Conservation (phyloP, 2,113 vertebrate genomes). For the Xerus inauris region DNA sequence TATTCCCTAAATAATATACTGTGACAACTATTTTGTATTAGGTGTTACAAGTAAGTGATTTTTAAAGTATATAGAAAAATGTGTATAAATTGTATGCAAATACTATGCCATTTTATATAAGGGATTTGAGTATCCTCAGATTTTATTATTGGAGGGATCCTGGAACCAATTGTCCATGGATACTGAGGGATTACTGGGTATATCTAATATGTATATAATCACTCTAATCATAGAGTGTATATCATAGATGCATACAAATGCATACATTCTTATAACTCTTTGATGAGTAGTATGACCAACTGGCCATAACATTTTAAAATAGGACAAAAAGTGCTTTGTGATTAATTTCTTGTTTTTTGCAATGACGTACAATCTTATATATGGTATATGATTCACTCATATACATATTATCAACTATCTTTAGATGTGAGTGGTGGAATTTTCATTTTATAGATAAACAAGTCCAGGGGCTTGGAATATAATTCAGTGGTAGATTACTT, state of each 20-base stretch:
- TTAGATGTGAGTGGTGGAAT: background rate
- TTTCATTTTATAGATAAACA: slow-evolving; percentile 35
- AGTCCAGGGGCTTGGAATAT: background rate
- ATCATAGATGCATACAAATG: background rate
- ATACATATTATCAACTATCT: background rate
- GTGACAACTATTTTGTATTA: background rate
- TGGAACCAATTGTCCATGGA: background rate
- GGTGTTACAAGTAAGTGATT: background rate
- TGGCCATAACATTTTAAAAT: slow-evolving; percentile 15
- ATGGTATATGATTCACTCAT: background rate
- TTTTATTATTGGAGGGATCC: background rate
- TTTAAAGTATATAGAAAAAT: background rate
- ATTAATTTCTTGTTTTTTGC: slow-evolving; percentile 23
- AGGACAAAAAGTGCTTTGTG: background rate
- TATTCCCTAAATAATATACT: background rate
- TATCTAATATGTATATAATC: background rate
- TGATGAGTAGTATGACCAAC: background rate
- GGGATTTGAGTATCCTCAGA: background rate
- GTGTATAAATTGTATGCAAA: too few relatives aligned
- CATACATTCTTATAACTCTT: background rate
- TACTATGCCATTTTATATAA: background rate
- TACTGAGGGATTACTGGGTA: background rate
- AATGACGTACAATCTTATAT: background rate
- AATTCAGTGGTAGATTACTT: background rate
- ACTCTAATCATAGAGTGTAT: background rate